A percentile compares a stretch with the other conserved stretches of the same genome.
Evolutionary conservation across 2,113 vertebrate species (phyloP).

Genomic region (Vicugna pacos): DNA sequence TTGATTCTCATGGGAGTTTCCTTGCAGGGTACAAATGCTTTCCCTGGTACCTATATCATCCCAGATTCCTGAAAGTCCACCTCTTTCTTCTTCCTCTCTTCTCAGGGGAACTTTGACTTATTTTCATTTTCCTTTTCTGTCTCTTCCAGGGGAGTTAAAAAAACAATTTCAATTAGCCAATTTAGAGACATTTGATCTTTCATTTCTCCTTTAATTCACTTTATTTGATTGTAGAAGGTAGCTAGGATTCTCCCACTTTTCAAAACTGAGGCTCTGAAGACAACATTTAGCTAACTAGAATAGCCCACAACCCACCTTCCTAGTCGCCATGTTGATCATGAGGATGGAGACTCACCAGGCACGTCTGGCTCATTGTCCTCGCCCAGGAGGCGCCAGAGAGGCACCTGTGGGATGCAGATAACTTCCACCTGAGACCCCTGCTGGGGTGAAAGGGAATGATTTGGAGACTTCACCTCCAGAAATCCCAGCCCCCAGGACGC

Average conservation of each 20-base stretch:
- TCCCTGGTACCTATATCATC: background rate
- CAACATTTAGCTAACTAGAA: background rate
- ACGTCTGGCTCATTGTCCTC: background rate
- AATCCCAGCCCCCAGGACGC: background rate
- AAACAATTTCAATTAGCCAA: background rate
- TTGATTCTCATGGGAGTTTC: constrained; percentile 13
- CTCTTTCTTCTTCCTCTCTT: background rate
- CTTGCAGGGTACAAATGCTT: background rate
- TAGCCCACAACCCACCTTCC: background rate
- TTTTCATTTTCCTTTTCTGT: constrained; percentile 27
- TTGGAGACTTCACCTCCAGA: background rate
- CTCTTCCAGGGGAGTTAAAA: background rate
- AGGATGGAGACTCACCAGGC: background rate
- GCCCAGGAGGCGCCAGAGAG: background rate
- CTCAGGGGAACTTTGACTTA: background rate
- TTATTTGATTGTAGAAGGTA: background rate
- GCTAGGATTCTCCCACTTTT: background rate
- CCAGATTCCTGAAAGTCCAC: background rate
- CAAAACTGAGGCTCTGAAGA: background rate
- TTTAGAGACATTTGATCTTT: background rate
- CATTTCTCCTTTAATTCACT: background rate
- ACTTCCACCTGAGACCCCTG: background rate
- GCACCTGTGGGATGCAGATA: background rate
- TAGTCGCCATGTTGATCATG: background rate
- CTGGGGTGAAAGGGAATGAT: background rate